phyloP scores from a whole-genome alignment of 2,113 vertebrate genomes.

The Megalops atlanticus region DNA sequence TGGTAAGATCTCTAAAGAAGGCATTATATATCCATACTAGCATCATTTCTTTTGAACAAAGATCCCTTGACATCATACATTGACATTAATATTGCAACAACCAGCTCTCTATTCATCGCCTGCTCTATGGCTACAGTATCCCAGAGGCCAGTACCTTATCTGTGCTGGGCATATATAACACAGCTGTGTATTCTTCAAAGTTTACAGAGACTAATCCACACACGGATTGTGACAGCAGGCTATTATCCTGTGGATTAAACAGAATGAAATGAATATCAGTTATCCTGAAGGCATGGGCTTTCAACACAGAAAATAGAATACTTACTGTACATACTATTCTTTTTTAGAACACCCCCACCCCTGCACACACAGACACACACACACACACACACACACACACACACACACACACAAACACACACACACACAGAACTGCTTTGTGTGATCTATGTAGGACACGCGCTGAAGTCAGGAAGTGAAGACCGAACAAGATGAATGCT shows the following conservation, averaged over 20 bases:
- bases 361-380: background rate
- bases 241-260: background rate
- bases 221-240: background rate
- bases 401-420: conserved; percentile 35
- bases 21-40: background rate
- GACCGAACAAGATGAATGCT: conserved; percentile 67
- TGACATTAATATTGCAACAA: background rate
- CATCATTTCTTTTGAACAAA: background rate
- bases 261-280: background rate
- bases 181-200: background rate
- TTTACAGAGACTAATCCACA: background rate
- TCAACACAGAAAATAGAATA: background rate
- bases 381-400: background rate
- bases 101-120: background rate
- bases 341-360: background rate
- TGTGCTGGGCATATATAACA: background rate
- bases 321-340: background rate
- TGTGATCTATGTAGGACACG: conserved; percentile 61
- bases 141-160: background rate
- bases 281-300: background rate
- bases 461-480: conserved; percentile 47
- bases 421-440: conserved; percentile 54
- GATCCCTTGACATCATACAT: background rate
- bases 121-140: background rate
- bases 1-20: background rate